phyloP scores from a whole-genome alignment of 2,888 invertebrate genomes.

The Pardosa pseudoannulata region DNA sequence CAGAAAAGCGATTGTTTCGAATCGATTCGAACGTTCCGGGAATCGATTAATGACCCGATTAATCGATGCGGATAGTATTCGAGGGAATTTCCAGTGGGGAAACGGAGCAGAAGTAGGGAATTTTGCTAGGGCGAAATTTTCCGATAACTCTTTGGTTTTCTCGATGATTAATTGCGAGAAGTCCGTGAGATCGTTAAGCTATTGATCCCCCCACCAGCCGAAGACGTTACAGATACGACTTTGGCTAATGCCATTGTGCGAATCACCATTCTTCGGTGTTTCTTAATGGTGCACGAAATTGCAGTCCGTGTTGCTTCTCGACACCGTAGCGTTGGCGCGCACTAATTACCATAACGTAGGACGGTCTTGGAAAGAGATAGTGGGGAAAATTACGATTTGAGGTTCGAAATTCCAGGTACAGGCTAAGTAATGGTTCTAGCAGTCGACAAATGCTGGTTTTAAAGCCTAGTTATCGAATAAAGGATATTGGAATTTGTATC shows the following conservation, averaged over 20 bases:
- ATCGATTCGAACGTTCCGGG: slow-evolving; percentile 47
- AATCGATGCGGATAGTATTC: slow-evolving; percentile 56
- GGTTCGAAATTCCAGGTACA: no score
- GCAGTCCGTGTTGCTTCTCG: background rate
- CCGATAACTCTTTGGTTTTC: slow-evolving; percentile 71
- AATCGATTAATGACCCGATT: slow-evolving; percentile 73
- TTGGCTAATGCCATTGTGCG: background rate
- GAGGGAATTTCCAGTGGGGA: slow-evolving; percentile 49
- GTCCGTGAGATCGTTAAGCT: slow-evolving; percentile 48
- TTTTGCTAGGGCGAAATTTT: slow-evolving; percentile 63
- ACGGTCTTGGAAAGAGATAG: no score
- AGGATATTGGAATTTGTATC: no score
- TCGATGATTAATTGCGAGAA: slow-evolving; percentile 67
- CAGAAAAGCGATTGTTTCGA: slow-evolving; percentile 69
- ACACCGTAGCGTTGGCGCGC: background rate
- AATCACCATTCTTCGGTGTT: background rate
- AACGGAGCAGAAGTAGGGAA: slow-evolving; percentile 56
- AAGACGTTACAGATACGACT: slow-evolving; percentile 9
- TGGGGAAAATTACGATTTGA: no score
- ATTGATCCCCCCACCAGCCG: slow-evolving; percentile 46
- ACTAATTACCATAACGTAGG: no score
- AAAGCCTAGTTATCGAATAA: no score
- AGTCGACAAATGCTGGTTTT: no score
- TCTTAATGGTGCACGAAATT: background rate
- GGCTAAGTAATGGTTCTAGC: no score